These are phyloP conservation scores for Cossypha dichroa DNA, from an alignment of 2,797 vertebrate genomes.

Conservation along the genomic window DNA sequence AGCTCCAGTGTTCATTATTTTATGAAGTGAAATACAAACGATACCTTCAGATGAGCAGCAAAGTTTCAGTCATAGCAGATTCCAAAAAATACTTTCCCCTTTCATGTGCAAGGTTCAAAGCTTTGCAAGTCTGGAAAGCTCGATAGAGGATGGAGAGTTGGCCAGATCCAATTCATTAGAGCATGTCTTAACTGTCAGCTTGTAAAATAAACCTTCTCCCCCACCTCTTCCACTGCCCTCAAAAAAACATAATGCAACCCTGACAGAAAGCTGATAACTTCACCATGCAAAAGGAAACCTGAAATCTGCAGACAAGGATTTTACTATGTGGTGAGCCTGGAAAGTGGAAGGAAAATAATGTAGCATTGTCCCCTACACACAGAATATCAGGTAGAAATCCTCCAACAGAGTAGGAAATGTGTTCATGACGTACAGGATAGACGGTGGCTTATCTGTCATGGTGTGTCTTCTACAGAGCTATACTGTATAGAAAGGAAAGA, in stretches of 20 bases:
- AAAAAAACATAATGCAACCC: constrained; percentile 6
- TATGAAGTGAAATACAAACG: constrained; percentile 65
- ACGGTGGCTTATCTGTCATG: not conserved
- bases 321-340: constrained; percentile 19
- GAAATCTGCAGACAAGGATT: constrained; percentile 33
- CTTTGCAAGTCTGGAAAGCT: constrained; percentile 70
- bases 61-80: constrained; percentile 61
- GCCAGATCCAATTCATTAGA: constrained; percentile 70
- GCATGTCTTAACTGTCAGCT: constrained; percentile 35
- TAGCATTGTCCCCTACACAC: not conserved
- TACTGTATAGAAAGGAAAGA: not conserved
- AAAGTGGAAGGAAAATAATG: constrained; percentile 18
- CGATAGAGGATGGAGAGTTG: constrained; percentile 39
- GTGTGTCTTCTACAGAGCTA: not conserved
- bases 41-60: constrained; percentile 70
- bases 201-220: constrained; percentile 47
- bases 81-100: constrained; percentile 72
- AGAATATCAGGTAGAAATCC: constrained; percentile 10
- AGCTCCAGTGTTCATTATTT: constrained; percentile 62
- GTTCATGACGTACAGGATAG: not conserved
- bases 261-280: constrained; percentile 55
- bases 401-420: constrained; percentile 17
- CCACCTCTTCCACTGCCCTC: constrained; percentile 4
- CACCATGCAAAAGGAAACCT: not conserved
- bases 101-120: constrained; percentile 80